Base-by-base conservation (phyloP, 2,888 invertebrate genomes). In the Pegoplata infirma region DNA sequence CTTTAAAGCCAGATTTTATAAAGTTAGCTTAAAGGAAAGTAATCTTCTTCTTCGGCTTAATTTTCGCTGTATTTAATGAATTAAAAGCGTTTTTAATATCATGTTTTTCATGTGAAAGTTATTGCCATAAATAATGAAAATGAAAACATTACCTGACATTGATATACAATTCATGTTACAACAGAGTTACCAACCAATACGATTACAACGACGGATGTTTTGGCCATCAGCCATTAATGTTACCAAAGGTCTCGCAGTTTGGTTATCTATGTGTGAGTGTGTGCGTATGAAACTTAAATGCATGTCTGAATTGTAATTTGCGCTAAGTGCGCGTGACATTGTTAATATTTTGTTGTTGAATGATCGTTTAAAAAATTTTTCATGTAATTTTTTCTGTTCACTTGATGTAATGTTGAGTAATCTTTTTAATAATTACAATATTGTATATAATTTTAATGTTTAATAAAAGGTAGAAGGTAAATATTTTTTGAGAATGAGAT, bases 81-180 rank as follows among this genome's bases (percentile, higher is more conserved):
- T 67, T 72, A 71, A 76, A 71, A 56, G 28, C 10, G 32, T 23
- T 55, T 21, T 40, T 25, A 28, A 63, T 40, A 21, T 56, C 66
- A 55, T 64, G 32, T 47, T 56, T 72, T 59, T 56, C 63, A 76
- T 76, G 82, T 82, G 81, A 82, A 83, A 82, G 81, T 81, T 81
- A 46, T 72, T 67, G 58, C 61, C 46, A 68, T 81, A 80, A 79
- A 75, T 81, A 81, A 81, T 81, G 80, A 81, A 81, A 81, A 81
- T 67, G 69, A 81, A 83, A 82, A 81, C 73, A 67, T 67, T 76
- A 67, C 40, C 56, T 81, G 81, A 81, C 82, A 81, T 81, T 82
- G 81, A 82, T 81, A 81, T 84, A 84, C 84, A 84, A 84, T 84
- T 85, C 84, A 86, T 83, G 25, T 44, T 75, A 56, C 49, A 56